Percentiles rank a stretch among this genome's conserved stretches.
phyloP scores from a whole-genome alignment of 2,797 vertebrate genomes.

The Decapterus maruadsi region DNA sequence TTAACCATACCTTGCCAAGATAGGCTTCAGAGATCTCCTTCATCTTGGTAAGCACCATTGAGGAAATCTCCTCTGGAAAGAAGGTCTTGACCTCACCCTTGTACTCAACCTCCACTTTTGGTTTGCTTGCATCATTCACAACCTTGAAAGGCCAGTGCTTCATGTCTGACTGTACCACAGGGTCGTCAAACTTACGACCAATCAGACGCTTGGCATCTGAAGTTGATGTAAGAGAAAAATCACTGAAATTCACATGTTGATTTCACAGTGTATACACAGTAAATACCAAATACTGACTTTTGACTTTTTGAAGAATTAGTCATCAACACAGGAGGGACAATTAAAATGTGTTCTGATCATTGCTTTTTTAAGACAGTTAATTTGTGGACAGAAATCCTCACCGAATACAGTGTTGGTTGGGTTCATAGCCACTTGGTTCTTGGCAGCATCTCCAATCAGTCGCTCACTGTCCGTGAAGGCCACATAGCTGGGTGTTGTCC shows the following conservation, averaged over 20 bases:
- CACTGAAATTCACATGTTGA: not conserved
- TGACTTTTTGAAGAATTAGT: not conserved
- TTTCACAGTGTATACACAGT: not conserved
- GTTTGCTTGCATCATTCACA: constrained; percentile 89
- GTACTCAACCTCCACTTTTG: constrained; percentile 93
- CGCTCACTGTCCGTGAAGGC: constrained; percentile 92
- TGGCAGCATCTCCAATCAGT: constrained; percentile 93
- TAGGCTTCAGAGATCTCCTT: constrained; percentile 95
- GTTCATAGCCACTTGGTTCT: constrained; percentile 96
- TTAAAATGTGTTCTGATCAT: not conserved
- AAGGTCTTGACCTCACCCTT: constrained; percentile 92
- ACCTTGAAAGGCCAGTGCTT: constrained; percentile 95
- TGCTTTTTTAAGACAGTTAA: not conserved
- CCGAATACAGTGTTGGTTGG: constrained; percentile 93
- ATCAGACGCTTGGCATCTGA: constrained; percentile 94
- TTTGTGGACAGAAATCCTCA: constrained; percentile 61
- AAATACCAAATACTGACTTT: not conserved
- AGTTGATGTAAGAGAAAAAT: constrained; percentile 16
- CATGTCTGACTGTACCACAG: constrained; percentile 93
- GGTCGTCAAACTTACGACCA: constrained; percentile 90
- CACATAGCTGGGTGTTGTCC: constrained; percentile 94
- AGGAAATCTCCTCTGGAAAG: constrained; percentile 93
- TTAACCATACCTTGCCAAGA: constrained; percentile 87
- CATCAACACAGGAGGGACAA: not conserved
- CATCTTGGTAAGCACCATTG: constrained; percentile 96